Percentiles rank a stretch among this genome's conserved stretches.
Conservation (phyloP, 2,797 vertebrate genomes). For the Pseudotriccus pelzelni region DNA sequence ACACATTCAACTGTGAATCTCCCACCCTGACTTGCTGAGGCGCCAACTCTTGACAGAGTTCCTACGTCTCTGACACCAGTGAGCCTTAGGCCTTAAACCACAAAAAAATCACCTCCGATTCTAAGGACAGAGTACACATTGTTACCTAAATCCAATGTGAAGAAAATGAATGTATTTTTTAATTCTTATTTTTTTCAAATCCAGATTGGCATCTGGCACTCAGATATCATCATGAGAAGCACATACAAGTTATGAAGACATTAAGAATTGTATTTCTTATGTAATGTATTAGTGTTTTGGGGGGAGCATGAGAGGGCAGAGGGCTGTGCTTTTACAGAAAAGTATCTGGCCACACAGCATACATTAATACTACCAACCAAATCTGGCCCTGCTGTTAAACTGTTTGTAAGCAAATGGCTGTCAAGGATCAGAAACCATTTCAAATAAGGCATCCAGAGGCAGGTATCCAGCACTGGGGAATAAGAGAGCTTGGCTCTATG, state of each 20-base stretch:
- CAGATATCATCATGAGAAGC: neutral
- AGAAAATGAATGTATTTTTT: neutral
- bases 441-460: neutral
- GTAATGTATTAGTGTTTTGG: neutral
- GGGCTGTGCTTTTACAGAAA: neutral
- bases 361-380: neutral
- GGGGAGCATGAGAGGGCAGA: neutral
- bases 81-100: neutral
- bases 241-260: neutral
- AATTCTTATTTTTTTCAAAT: neutral
- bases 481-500: neutral
- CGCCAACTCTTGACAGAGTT: neutral
- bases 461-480: neutral
- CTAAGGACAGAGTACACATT: neutral
- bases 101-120: neutral
- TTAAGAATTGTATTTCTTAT: neutral
- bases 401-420: neutral
- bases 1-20: neutral
- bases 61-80: neutral
- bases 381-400: neutral
- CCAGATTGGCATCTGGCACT: neutral
- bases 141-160: neutral
- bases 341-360: neutral
- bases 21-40: neutral
- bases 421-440: neutral